phyloP scores from a whole-genome alignment of 2,888 invertebrate genomes.

The Campoplex capitator region DNA sequence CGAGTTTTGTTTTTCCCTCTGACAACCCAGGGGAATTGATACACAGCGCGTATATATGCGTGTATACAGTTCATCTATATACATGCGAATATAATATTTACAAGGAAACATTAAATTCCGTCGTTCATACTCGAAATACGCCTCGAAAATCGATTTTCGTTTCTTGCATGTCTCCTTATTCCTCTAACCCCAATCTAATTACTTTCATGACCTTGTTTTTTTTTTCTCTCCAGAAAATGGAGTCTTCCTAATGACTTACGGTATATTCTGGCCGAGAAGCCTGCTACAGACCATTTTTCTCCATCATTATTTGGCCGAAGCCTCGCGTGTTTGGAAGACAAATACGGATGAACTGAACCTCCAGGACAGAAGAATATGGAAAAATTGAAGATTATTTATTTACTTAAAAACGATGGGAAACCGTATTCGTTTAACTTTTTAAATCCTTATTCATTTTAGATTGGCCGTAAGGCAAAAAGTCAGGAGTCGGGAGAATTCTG shows the following conservation, averaged over 20 bases:
- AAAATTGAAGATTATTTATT: not conserved
- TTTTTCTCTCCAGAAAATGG: not conserved
- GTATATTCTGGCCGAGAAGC: not conserved
- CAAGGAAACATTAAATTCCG: not conserved
- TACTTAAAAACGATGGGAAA: no score
- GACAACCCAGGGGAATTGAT: constrained; percentile 7
- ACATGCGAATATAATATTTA: constrained; percentile 5
- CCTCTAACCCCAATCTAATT: not conserved
- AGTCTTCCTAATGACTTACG: not conserved
- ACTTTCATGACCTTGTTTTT: constrained; percentile 2
- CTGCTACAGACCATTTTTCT: not conserved
- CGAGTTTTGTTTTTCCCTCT: not conserved
- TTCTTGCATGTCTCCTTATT: not conserved
- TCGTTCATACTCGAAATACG: not conserved
- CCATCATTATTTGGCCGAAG: not conserved
- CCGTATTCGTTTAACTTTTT: no score
- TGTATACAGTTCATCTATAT: not conserved
- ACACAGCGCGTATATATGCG: not conserved
- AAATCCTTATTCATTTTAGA: no score
- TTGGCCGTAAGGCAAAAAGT: no score
- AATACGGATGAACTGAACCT: not conserved
- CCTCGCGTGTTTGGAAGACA: not conserved
- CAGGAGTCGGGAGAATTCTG: no score
- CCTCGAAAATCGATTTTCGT: not conserved
- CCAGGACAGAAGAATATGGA: not conserved